Evolutionary conservation across 1,140 invertebrate genomes (phyloP), one percentile per base, ranked within the genome.

Genomic region (Melitaea cinxia): DNA sequence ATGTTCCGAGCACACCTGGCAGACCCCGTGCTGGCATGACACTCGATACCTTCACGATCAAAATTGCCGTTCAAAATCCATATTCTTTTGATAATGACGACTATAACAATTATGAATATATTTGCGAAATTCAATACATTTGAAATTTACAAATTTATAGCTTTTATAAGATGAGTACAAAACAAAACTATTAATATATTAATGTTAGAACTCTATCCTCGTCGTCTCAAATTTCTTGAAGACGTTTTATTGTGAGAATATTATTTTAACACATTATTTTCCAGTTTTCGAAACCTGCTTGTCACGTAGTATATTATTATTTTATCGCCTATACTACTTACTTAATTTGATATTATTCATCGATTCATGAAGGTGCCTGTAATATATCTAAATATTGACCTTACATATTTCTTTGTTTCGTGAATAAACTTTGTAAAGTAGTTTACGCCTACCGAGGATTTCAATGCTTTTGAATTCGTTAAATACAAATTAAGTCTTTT

Each of bases 1-100:
- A 87, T 87, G 83, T 82, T 77, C 76, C 69, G 58, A 75, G 75
- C 74, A 72, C 88, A 89, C 85, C 87, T 88, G 85, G 87, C 81
- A 81, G 83, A 82, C 83, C 82, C 85, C 83, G 77, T 80, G 78
- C 77, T 77, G 84, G 62, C 73, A 72, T 72, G 85, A 90, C 81
- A 88, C 76, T 75, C 70, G 87, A 89, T 82, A 88, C 82, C 72
- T 55, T 52, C 64, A 53, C 70, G 66, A 78, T 72, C 70, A 60
- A 68, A 72, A 73, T 30, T 49, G 64, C 67, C 62, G 63, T 69
- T 78, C 67, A 73, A 64, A 72, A 76, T 64, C 70, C 59, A 73
- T 67, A 71, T 72, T 63, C 72, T 50, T 59, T 23, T 45, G 7
- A 53, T 68, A 66, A 57, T 66, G 65, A 67, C 54, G 66, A 54